phyloP scores from a whole-genome alignment of 2,113 vertebrate genomes.

The Chamaea fasciata region DNA sequence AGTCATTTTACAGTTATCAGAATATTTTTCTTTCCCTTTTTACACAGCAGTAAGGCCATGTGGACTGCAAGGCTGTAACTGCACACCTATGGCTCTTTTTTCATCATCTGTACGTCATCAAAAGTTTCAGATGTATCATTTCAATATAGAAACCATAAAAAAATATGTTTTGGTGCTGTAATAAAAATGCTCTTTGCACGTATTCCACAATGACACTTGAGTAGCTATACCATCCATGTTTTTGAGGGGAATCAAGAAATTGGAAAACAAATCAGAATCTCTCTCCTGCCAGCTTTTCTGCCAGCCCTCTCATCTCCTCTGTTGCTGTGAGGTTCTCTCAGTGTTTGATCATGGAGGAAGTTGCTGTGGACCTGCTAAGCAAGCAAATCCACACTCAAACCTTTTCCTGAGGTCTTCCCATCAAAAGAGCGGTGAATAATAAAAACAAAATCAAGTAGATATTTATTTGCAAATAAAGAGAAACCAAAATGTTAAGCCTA shows the following conservation, averaged over 20 bases:
- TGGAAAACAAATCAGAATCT: neutral
- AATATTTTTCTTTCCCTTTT: neutral
- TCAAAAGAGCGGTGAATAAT: neutral
- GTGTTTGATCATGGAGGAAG: neutral
- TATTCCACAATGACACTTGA: neutral
- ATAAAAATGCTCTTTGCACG: neutral
- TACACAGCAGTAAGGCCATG: neutral
- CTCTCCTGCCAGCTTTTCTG: neutral
- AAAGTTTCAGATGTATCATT: neutral
- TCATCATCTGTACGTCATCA: neutral
- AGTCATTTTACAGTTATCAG: neutral
- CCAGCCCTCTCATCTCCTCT: neutral
- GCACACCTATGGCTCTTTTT: neutral
- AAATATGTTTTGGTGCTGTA: neutral
- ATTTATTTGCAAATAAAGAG: neutral
- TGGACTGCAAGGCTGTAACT: neutral
- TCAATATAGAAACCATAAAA: neutral
- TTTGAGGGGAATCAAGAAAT: neutral
- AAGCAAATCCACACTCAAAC: neutral
- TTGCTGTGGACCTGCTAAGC: neutral
- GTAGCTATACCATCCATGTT: neutral
- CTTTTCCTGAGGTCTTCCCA: neutral
- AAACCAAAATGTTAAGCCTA: neutral
- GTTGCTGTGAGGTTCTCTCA: accelerated
- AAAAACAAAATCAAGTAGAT: neutral